A percentile compares a stretch with the other conserved stretches of the same genome.
Evolutionary conservation across 2,797 vertebrate species (phyloP).

Genomic region (Fratercula arctica): DNA sequence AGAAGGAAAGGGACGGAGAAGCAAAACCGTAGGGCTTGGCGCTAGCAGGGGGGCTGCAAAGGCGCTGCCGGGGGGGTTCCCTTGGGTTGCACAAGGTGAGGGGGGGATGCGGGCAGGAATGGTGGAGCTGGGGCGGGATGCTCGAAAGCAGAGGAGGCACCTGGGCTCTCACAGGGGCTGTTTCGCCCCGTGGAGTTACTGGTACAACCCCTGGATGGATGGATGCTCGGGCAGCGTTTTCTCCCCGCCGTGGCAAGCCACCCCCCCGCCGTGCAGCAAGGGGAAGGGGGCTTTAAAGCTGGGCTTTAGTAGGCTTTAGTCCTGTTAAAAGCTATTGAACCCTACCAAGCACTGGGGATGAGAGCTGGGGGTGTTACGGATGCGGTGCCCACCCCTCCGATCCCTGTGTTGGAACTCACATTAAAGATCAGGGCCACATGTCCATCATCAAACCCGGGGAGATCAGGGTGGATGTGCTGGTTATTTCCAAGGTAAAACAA

Average conservation of each 20-base stretch:
- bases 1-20: conserved; percentile 47
- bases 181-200: neutral
- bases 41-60: neutral
- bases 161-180: neutral
- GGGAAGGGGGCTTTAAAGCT: conserved; percentile 26
- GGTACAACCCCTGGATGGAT: neutral
- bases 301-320: conserved; percentile 52
- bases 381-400: conserved; percentile 27
- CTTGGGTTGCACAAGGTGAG: neutral
- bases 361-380: conserved; percentile 47
- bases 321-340: conserved; percentile 51
- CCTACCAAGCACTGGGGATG: conserved; percentile 24
- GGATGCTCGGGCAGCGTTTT: neutral
- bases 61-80: neutral
- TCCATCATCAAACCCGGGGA: conserved; percentile 71
- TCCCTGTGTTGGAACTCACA: conserved; percentile 55
- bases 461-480: conserved; percentile 65
- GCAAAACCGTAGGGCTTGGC: neutral
- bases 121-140: neutral
- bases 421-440: conserved; percentile 68
- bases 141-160: neutral
- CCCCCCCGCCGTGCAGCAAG: neutral
- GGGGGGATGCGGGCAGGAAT: neutral
- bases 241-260: neutral
- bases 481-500: conserved; percentile 59